A percentile compares a stretch with the other conserved stretches of the same genome.
These are phyloP conservation scores for Drosophila borealis DNA, from an alignment of 2,888 invertebrate species.

Conservation along the genomic window DNA sequence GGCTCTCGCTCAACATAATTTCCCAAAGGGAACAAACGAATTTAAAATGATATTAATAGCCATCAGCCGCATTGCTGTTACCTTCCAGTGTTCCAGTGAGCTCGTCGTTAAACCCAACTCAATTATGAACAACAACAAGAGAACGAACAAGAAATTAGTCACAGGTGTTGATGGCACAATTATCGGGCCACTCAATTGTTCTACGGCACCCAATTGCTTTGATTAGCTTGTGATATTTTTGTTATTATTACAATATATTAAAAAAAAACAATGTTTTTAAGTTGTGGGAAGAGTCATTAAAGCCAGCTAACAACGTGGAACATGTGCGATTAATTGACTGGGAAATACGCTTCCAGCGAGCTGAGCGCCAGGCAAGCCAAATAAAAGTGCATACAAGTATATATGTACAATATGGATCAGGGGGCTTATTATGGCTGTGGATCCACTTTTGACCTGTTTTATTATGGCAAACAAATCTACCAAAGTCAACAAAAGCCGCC, in stretches of 20 bases:
- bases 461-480: constrained; percentile 45
- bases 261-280: background rate
- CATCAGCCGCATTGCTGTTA: background rate
- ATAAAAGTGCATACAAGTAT: too few relatives aligned
- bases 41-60: background rate
- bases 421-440: constrained; percentile 11
- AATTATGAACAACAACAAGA: background rate
- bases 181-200: constrained; percentile 25
- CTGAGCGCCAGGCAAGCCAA: background rate
- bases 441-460: constrained; percentile 47
- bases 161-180: constrained; percentile 10
- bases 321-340: constrained; percentile 46
- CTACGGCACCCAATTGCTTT: constrained; percentile 29
- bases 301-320: constrained; percentile 4
- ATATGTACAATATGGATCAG: background rate
- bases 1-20: too few relatives aligned
- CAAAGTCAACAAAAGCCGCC: constrained; percentile 41
- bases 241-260: background rate
- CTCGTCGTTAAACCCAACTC: background rate
- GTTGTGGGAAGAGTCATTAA: constrained; percentile 42
- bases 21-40: too few relatives aligned
- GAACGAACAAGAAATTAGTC: constrained; percentile 16
- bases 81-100: constrained; percentile 12
- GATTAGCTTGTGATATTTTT: constrained; percentile 10
- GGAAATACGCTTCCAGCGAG: constrained; percentile 15